Base-by-base conservation (phyloP, 37 sponge, comb jelly and placozoan species). In the Halichondria panicea region DNA sequence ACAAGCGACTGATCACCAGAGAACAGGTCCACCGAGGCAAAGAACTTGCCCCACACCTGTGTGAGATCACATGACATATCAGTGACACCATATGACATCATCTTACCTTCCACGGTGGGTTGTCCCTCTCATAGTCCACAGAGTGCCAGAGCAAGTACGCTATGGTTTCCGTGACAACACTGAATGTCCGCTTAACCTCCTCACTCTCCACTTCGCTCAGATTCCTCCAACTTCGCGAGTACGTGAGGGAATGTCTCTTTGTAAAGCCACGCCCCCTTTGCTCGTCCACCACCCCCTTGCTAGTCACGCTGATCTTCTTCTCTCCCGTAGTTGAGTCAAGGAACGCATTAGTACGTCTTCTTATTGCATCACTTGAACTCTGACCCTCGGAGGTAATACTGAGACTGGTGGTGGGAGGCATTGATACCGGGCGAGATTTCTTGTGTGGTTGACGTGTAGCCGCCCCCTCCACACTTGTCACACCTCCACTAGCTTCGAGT, bases 1-100 rank as follows among this genome's bases (percentile, higher is more conserved):
- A 88, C 30, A 25, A 88, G 50, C 4, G 21, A 2, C 22, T 75
- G 68, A 46, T 74, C 44, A 4, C 11, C 48, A 2, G 72, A 52
- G 44, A 81, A 88, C 42, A 38, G 7, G 67, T 88, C 89, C 68
- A 89, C 64, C 21, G 72, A 68, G 32, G 66, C 2, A 43, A 89
- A 79, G 56, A 89, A 79, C 60, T 52, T 74, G 22, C 90, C 74
- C 84, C 85, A 83, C 0, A 68, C 78, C 77, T 81, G 59, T 19
- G 24, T 28, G 19, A 62, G 34, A 3, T 34, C 6, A 64, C 13
- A 43, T 34, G n/a, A 30, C 30, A 58, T 5, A 31, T 30, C 59
- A 58, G n/a, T 12, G 28, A 7, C 59, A 58, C 28, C 7, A 64
- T 32, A 33, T 18, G 35, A 45, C 9, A 4, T 31, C 19, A 15